Conservation (phyloP, 2,888 invertebrate genomes). For the Acrocera orbiculus region DNA sequence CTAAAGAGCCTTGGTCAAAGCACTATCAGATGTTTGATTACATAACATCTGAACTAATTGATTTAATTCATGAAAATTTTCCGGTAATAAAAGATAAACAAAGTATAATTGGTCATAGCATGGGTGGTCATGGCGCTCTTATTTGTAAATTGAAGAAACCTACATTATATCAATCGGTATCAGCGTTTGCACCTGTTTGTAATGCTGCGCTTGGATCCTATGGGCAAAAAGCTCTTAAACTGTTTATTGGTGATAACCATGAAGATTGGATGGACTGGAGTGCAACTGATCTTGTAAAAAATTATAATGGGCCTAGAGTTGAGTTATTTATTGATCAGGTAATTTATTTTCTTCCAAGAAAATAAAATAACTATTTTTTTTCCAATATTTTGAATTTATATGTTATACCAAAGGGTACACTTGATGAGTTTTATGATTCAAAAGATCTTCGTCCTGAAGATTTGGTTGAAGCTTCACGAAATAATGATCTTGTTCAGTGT, state of each 20-base stretch:
- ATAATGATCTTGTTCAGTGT: slow-evolving; percentile 45
- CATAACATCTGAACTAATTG: slow-evolving; percentile 61
- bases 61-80: slow-evolving; percentile 54
- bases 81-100: slow-evolving; percentile 38
- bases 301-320: slow-evolving; percentile 63
- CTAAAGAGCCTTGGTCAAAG: slow-evolving; percentile 65
- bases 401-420: slow-evolving; percentile 43
- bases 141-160: slow-evolving; percentile 75
- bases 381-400: background rate
- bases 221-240: slow-evolving; percentile 67
- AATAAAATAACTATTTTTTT: background rate
- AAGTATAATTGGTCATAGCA: slow-evolving; percentile 70
- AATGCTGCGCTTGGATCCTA: slow-evolving; percentile 66
- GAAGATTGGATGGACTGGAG: slow-evolving; percentile 65
- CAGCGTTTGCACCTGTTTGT: slow-evolving; percentile 83
- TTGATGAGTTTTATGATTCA: slow-evolving; percentile 59
- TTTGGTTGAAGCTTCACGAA: slow-evolving; percentile 38
- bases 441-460: slow-evolving; percentile 72
- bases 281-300: slow-evolving; percentile 59
- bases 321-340: slow-evolving; percentile 56
- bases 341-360: background rate
- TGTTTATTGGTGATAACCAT: slow-evolving; percentile 52
- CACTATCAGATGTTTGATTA: slow-evolving; percentile 89
- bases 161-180: slow-evolving; percentile 64
- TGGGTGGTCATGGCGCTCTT: slow-evolving; percentile 93